Percentiles rank a stretch among this genome's conserved stretches.
phyloP scores from a whole-genome alignment of 2,113 vertebrate species.

The Dermatemys mawii region DNA sequence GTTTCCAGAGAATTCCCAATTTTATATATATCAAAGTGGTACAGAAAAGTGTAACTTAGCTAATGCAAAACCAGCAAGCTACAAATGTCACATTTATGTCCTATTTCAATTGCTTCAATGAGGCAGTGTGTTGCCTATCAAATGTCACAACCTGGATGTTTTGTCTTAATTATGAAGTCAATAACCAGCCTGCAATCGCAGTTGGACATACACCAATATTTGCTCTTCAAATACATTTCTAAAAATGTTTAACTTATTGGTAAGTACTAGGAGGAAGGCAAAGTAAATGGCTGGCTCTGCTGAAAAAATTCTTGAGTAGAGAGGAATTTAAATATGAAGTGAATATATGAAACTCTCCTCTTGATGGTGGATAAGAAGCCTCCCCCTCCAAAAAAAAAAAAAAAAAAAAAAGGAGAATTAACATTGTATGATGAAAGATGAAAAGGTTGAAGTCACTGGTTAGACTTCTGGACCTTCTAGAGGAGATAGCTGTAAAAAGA shows the following conservation, averaged over 20 bases:
- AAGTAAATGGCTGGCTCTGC: conserved; percentile 14
- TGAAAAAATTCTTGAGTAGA: not conserved
- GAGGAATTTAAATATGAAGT: conserved; percentile 44
- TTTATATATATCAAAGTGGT: not conserved
- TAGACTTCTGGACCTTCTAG: conserved; percentile 60
- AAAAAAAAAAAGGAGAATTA: conserved; percentile 44
- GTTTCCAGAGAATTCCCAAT: not conserved
- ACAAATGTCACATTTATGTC: not conserved
- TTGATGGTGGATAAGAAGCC: conserved; percentile 30
- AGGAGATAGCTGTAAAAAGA: conserved; percentile 44
- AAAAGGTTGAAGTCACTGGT: conserved; percentile 63
- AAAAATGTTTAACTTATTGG: not conserved
- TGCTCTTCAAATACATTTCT: conserved; percentile 19
- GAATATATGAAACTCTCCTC: conserved; percentile 42
- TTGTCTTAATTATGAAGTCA: not conserved
- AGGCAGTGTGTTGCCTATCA: not conserved
- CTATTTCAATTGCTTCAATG: not conserved
- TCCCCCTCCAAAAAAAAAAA: not conserved
- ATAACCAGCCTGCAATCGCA: not conserved
- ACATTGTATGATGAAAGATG: conserved; percentile 66
- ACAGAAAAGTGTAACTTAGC: not conserved
- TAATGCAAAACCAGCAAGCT: not conserved
- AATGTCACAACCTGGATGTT: not conserved
- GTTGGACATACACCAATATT: not conserved
- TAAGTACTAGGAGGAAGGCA: conserved; percentile 23